A percentile compares a stretch with the other conserved stretches of the same genome.
Conservation (phyloP, 2,797 vertebrate genomes). For the Epinephelus malabaricus region DNA sequence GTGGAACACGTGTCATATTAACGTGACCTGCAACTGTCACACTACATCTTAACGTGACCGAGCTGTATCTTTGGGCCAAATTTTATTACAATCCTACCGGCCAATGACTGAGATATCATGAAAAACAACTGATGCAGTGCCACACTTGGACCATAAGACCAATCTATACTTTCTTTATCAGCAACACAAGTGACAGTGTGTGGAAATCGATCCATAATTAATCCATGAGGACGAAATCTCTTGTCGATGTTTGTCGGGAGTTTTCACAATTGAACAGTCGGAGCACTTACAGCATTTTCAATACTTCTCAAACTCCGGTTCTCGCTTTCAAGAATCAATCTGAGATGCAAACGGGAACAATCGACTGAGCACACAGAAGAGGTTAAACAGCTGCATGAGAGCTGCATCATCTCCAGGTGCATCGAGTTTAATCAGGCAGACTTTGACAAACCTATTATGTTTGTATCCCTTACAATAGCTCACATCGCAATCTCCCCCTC, state of each 20-base stretch:
- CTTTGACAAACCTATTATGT: constrained; percentile 73
- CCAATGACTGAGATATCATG: neutral
- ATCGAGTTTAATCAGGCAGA: constrained; percentile 61
- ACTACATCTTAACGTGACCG: neutral
- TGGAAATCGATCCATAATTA: constrained; percentile 39
- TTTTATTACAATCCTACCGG: constrained; percentile 3
- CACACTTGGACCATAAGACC: neutral
- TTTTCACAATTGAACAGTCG: constrained; percentile 49
- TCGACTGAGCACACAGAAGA: constrained; percentile 53
- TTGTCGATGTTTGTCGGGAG: constrained; percentile 19
- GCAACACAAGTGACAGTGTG: constrained; percentile 26
- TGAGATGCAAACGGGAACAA: constrained; percentile 66
- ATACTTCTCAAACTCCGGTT: constrained; percentile 47
- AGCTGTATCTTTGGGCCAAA: neutral
- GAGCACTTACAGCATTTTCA: constrained; percentile 30
- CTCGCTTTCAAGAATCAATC: constrained; percentile 65
- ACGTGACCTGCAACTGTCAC: neutral
- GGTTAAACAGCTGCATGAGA: constrained; percentile 55
- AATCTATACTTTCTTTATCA: neutral
- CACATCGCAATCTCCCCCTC: constrained; percentile 29
- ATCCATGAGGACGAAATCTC: constrained; percentile 33
- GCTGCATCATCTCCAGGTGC: constrained; percentile 56
- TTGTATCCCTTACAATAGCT: constrained; percentile 46
- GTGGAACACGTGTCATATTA: no score
- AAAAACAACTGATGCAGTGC: neutral